Base-by-base conservation (phyloP, 2,888 invertebrate genomes). In the Copidosoma aretas region DNA sequence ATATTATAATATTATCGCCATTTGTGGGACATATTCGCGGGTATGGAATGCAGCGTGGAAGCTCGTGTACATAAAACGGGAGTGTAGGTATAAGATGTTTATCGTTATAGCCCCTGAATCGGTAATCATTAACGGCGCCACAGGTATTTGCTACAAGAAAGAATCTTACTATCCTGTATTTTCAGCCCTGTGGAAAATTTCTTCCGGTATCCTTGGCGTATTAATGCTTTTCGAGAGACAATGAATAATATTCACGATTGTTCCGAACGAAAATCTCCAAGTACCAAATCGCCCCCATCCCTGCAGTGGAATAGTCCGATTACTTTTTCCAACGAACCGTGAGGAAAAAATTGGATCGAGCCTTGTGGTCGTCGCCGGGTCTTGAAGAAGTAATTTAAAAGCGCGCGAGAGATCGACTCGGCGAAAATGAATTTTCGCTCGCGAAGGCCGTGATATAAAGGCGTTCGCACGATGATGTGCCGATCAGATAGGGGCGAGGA, bases 351-450 rank as follows among this genome's bases (percentile, higher is more conserved):
- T 32, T 46, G 43, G 43, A 63, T 59, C 63, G 68, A 64, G 56
- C 56, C 52, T 68, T 59, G 59, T 8, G 32, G 32, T 57, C 51
- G 51, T 32, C 57, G 52, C 52, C 21, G n/a, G 22, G 15, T 63
- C 56, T 53, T 61, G 53, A 3, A 3, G 8, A 32, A 32, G 32
- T 54, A 25, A 46, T 46, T 46, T 17, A 17, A 12, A 3, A 17
- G 43, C 43, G 4, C 43, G 43, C 43, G 19, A 49, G 17, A 39
- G 41, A 41, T 46, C 49, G 60, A 4, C 56, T 19, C 32, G 39
- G 39, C 39, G 39, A 58, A 58, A 25, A 41, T 39, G 41, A 19
- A 15, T 12, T 14, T 32, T 51, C 64, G 46, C 68, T 53, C 57
- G 46, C 24, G 61, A 41, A 53, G 46, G 22, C 32, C 22, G 39